Evolutionary conservation across 2,888 invertebrate species (phyloP).

Genomic region (Phoronis australis): DNA sequence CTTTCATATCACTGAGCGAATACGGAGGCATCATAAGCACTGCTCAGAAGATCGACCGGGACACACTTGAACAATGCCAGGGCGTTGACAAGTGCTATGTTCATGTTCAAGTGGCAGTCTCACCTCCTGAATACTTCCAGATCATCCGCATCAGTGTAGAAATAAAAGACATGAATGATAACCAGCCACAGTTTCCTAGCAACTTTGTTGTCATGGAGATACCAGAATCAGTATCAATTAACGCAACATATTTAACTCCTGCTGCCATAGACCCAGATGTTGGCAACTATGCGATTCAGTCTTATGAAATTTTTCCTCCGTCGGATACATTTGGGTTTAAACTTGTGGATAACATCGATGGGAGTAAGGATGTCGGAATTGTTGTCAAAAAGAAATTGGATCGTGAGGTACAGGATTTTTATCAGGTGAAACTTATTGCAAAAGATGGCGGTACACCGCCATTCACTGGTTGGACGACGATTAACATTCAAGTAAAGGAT

Average conservation of each 20-base stretch:
- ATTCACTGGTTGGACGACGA: constrained; percentile 26
- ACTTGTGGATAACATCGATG: constrained; percentile 19
- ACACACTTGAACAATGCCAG: no score
- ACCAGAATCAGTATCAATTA: constrained; percentile 21
- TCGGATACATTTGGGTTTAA: constrained; percentile 23
- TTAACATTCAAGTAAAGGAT: constrained; percentile 32
- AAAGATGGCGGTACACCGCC: constrained; percentile 34
- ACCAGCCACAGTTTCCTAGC: constrained; percentile 31
- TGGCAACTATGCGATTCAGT: constrained; percentile 23
- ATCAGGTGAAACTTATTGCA: constrained; percentile 28
- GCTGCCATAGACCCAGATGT: constrained; percentile 27
- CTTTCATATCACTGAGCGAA: constrained; percentile 24
- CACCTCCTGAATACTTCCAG: constrained; percentile 16
- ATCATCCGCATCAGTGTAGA: constrained; percentile 31
- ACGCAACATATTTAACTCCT: constrained; percentile 18
- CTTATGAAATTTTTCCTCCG: constrained; percentile 21
- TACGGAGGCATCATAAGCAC: constrained; percentile 26
- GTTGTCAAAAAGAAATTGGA: constrained; percentile 26
- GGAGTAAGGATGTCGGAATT: constrained; percentile 30
- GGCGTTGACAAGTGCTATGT: no score
- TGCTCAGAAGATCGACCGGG: constrained; percentile 26
- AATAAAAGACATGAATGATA: constrained; percentile 43
- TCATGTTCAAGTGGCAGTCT: no score
- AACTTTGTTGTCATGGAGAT: constrained; percentile 20
- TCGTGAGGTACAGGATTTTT: constrained; percentile 25